These are phyloP conservation scores for Panurus biarmicus DNA, from an alignment of 2,113 vertebrate species.

Conservation along the genomic window DNA sequence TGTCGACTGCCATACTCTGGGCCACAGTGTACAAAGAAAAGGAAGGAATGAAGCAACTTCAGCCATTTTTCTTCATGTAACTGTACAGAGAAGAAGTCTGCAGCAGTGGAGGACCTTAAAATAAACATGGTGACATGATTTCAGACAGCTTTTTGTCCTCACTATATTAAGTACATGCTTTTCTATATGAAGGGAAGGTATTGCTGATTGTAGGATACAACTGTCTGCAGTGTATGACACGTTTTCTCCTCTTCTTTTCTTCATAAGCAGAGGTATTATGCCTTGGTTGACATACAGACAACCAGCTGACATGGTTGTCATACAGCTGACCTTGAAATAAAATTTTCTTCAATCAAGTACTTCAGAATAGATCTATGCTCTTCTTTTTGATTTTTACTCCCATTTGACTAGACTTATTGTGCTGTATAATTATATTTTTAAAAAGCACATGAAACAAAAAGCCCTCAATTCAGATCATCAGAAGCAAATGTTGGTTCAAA, in stretches of 20 bases:
- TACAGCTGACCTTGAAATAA: constrained; percentile 11
- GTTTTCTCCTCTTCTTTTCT: not conserved
- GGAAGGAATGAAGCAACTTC: constrained; percentile 54
- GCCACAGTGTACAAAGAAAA: constrained; percentile 74
- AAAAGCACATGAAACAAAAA: not conserved
- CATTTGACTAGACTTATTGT: not conserved
- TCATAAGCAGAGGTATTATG: not conserved
- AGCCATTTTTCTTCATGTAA: not conserved
- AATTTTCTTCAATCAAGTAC: not conserved
- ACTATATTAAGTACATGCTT: not conserved
- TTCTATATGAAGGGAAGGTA: not conserved
- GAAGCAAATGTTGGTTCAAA: not conserved
- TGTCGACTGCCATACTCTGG: constrained; percentile 74
- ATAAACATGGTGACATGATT: not conserved
- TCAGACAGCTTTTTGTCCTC: not conserved
- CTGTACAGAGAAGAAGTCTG: not conserved
- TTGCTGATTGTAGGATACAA: not conserved
- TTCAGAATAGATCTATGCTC: not conserved
- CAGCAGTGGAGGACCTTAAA: not conserved
- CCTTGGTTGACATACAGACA: not conserved
- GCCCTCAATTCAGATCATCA: not conserved
- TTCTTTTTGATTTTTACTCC: not conserved
- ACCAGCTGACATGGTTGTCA: too few relatives aligned
- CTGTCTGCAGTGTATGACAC: not conserved
- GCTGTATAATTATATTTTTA: not conserved